These are phyloP conservation scores for Apotomis capreana DNA, from an alignment of 2,888 invertebrate species.

Conservation along the genomic window DNA sequence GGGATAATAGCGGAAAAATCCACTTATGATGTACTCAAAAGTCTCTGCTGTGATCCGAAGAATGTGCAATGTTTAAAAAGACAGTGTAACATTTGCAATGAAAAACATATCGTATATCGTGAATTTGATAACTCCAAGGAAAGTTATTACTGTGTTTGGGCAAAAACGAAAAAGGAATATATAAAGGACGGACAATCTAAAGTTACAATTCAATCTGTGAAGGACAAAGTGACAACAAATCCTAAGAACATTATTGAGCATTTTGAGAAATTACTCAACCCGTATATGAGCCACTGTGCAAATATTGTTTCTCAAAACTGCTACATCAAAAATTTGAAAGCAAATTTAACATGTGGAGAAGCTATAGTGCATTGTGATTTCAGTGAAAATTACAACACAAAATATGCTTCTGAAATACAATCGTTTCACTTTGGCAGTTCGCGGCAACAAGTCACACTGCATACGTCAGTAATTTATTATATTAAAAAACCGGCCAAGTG, in stretches of 20 bases:
- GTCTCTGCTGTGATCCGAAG: not conserved
- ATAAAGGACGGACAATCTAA: not conserved
- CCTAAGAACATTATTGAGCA: not conserved
- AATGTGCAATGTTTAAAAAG: not conserved
- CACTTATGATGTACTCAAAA: not conserved
- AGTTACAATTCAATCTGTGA: not conserved
- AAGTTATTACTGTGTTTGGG: not conserved
- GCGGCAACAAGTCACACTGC: slow-evolving; percentile 31
- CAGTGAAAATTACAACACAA: slow-evolving; percentile 39
- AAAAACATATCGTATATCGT: not conserved
- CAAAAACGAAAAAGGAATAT: not conserved
- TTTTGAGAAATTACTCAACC: not conserved
- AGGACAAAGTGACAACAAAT: not conserved
- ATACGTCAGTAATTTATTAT: slow-evolving; percentile 34
- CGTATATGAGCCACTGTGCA: not conserved
- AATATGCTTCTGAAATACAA: slow-evolving; percentile 39
- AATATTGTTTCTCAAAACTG: not conserved
- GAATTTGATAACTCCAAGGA: not conserved
- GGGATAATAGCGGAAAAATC: not conserved
- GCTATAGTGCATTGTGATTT: slow-evolving; percentile 36
- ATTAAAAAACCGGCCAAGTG: too few species aligned
- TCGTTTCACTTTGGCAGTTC: slow-evolving; percentile 40
- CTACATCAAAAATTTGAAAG: not conserved
- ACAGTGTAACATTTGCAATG: not conserved
- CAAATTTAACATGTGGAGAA: slow-evolving; percentile 11